phyloP scores from a whole-genome alignment of 2,888 invertebrate genomes.

The Xylota sylvarum region DNA sequence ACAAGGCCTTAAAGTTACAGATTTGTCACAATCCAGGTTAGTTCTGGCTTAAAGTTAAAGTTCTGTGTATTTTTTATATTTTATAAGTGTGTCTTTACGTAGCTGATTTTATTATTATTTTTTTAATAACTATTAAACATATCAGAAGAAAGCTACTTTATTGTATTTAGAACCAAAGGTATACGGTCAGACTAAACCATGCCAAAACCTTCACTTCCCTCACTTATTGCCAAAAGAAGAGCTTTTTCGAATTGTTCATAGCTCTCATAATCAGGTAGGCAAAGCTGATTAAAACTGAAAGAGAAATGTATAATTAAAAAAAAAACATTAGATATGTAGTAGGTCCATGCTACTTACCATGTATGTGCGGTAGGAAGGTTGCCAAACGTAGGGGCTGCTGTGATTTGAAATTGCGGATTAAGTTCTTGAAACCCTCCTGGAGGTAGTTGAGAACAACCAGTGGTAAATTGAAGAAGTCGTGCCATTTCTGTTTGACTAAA shows the following conservation, averaged over 20 bases:
- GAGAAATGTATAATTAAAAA: conserved; percentile 32
- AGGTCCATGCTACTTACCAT: conserved; percentile 87
- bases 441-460: conserved; percentile 96
- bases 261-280: conserved; percentile 96
- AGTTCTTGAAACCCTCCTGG: conserved; percentile 96
- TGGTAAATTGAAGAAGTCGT: conserved; percentile 95
- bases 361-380: conserved; percentile 97
- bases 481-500: conserved; percentile 97
- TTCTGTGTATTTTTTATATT: not conserved
- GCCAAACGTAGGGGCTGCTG: conserved; percentile 95
- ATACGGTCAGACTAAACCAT: conserved; percentile 82
- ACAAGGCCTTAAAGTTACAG: conserved; percentile 43
- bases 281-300: conserved; percentile 96
- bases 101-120: not conserved
- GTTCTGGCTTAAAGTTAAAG: conserved; percentile 22
- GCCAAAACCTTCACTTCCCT: conserved; percentile 97
- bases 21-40: conserved; percentile 60
- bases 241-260: conserved; percentile 97
- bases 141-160: conserved; percentile 8
- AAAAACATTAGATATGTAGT: not conserved
- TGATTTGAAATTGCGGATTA: conserved; percentile 96
- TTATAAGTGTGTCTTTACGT: conserved; percentile 7
- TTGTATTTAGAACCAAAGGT: not conserved
- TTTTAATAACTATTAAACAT: not conserved
- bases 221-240: conserved; percentile 95